phyloP scores from a whole-genome alignment of 92 coral and sea anemone genomes.

The Chrysogorgia sp. region DNA sequence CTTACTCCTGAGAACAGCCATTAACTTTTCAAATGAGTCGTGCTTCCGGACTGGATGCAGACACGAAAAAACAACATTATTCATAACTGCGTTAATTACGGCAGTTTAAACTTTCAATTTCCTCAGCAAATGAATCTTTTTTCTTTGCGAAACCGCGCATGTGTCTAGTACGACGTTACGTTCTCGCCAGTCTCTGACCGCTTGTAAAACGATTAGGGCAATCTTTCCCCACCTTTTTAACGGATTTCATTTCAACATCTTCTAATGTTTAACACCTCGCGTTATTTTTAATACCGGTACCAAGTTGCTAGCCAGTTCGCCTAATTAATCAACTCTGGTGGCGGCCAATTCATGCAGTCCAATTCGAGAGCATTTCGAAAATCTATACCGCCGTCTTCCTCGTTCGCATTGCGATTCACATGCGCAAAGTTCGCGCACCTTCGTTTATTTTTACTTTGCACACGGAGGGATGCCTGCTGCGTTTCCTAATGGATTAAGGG shows the following conservation, averaged over 20 bases:
- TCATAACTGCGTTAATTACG: neutral
- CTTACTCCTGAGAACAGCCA: too few relatives aligned
- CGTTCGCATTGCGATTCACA: too few relatives aligned
- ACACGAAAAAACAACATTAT: neutral
- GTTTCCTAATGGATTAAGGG: neutral
- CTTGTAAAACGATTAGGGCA: neutral
- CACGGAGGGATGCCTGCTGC: neutral
- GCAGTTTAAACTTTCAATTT: neutral
- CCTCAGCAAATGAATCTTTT: neutral
- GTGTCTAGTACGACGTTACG: neutral
- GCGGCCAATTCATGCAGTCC: neutral
- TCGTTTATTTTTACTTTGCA: neutral
- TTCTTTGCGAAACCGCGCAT: neutral
- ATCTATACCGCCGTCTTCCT: too few relatives aligned
- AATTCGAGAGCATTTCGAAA: neutral
- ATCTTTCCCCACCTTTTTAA: neutral
- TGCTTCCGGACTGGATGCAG: neutral
- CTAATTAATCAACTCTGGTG: neutral
- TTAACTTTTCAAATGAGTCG: conserved; percentile 2
- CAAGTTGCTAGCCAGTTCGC: neutral
- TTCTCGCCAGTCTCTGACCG: neutral
- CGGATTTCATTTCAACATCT: neutral
- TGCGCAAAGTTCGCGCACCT: neutral
- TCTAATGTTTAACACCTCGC: neutral
- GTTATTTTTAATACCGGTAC: neutral